Percentiles rank a stretch among this genome's conserved stretches.
Evolutionary conservation across 2,888 invertebrate species (phyloP).

Genomic region (Tetheella fluctuosa): DNA sequence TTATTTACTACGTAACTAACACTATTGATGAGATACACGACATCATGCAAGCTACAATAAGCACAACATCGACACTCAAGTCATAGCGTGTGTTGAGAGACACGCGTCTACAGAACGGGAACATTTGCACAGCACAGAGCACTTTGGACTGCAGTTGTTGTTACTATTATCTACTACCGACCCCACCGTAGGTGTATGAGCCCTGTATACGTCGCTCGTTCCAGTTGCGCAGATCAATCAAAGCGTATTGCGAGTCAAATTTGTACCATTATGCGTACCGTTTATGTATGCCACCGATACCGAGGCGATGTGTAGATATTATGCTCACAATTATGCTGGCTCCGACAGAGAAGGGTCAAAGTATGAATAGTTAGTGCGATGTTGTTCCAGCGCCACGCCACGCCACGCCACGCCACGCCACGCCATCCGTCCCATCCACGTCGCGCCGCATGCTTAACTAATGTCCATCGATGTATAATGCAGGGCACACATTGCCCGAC

Average conservation of each 20-base stretch:
- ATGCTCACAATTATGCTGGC: not conserved
- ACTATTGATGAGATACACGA: not conserved
- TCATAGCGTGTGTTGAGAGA: too few relatives aligned
- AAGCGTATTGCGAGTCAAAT: constrained; percentile 15
- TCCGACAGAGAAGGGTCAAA: not conserved
- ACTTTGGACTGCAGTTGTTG: too few relatives aligned
- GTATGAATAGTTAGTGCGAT: not conserved
- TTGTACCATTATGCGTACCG: not conserved
- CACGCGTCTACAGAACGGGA: too few relatives aligned
- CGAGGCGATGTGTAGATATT: not conserved
- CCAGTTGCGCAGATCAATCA: constrained; percentile 2
- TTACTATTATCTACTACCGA: not conserved
- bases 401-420: too few relatives aligned
- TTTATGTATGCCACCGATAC: not conserved
- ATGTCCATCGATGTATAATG: too few relatives aligned
- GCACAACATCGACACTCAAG: not conserved
- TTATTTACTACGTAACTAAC: not conserved
- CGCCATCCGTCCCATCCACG: too few relatives aligned
- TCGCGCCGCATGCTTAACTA: too few relatives aligned
- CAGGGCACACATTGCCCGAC: too few relatives aligned
- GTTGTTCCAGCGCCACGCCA: not conserved
- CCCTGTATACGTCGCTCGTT: not conserved
- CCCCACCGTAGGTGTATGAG: not conserved
- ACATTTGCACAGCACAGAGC: too few relatives aligned
- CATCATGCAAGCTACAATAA: not conserved